Base-by-base conservation (phyloP, 2,113 vertebrate genomes). In the Symphodus melops region DNA sequence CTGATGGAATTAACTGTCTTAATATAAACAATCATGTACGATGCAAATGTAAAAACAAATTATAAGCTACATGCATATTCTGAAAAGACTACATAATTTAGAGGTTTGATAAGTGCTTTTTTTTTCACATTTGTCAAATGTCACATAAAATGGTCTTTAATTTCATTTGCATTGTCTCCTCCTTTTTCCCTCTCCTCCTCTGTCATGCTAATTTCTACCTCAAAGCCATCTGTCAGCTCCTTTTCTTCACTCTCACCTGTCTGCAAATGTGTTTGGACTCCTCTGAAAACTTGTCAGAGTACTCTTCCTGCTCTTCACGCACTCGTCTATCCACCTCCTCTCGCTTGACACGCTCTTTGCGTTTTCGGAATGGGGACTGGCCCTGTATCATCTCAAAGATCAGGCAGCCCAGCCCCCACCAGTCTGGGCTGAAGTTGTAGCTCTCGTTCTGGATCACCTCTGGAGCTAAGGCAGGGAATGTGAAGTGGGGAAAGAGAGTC, bases 381-480 rank as follows among this genome's bases (percentile, higher is more conserved):
- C 97, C 97, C 87, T 96, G 93, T 78, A 98, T 97, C 97, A 98
- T 97, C 88, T 97, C 97, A 68, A 96, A 97, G 66, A 97, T 91
- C 89, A 98, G 89, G 86, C 97, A 98, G 72, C 97, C 97, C 41
- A 97, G 94, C 10, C 96, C 97, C 97, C 97, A 98, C 97, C 97
- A 98, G 87, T 97, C 97, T 0, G 97, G 97, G 81, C 96, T 95
- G 89, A 97, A 95, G 0, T 92, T 93, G 49, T 97, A 98, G 80
- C 94, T 94, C 68, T 97, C 96, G 0, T 96, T 97, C 90, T 95
- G 95, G 93, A 98, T 94, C 56, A 98, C 96, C 90, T 97, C 97
- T 0, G 97, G 97, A 91, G 97, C 97, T 98, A 77, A 41, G 12
- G 55, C 0, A 41, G 39, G 46, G 5, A 13, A 48, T 48, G 8